Evolutionary conservation across 2,113 vertebrate genomes (phyloP), one percentile per base, ranked within the genome.

Genomic region (Anthoscopus minutus): DNA sequence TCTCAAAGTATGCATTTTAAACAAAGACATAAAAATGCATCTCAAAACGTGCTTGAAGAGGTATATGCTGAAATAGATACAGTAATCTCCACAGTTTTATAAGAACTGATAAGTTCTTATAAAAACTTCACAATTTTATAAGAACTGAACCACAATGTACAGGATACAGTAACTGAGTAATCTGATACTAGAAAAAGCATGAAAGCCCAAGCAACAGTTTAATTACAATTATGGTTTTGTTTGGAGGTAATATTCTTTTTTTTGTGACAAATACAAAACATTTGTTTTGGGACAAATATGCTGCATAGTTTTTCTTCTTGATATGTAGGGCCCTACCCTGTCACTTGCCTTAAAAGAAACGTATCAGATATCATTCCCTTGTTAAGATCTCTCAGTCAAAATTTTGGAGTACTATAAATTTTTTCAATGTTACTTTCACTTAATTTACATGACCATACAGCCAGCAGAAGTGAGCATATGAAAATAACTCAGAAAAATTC

Each of bases 361-460:
- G 0, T 28, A 84, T 31, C n/a, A 60, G 18, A 8, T 35, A 54
- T 9, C 33, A 62, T 48, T 91, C 24, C 58, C 33, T 50, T 51
- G 6, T 42, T 57, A 81, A 73, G 30, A 66, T 35, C 21, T 61
- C 62, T 73, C 38, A 42, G 28, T 2, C 30, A 86, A 33, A 58
- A 51, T 31, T 47, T 13, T n/a, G 48, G 5, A 31, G 11, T 1
- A 1, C 22, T 38, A 4, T 12, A 42, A 0, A 3, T 22, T 69
- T 54, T 58, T 81, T 37, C 58, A 90, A 40, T 11, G 15, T 50
- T 37, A 61, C 18, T 88, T 81, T n/a, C 9, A 25, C 51, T 13
- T 42, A 13, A 45, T 64, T 65, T 69, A 66, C 14, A 42, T 28
- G 19, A 15, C 25, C 35, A 45, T 14, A 44, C 8, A 89, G 27